phyloP scores from a whole-genome alignment of 2,797 vertebrate species.

The Corythornis leucogaster region DNA sequence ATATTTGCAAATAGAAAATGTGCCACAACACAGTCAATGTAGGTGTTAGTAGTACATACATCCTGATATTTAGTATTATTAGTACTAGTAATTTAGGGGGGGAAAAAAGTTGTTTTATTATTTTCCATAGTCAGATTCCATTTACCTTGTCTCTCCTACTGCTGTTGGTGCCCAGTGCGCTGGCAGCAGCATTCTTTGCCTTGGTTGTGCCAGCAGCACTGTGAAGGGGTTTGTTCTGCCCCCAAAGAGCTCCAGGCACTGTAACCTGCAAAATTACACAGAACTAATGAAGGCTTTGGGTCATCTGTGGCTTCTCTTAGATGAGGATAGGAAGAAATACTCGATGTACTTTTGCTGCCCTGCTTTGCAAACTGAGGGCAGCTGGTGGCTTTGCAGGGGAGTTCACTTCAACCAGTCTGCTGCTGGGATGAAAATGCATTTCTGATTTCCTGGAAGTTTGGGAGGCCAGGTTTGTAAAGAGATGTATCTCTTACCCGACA shows the following conservation, averaged over 20 bases:
- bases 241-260: not conserved
- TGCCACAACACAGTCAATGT: accelerated
- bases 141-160: not conserved
- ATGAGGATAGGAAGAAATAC: not conserved
- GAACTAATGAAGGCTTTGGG: not conserved
- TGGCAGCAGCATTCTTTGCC: not conserved
- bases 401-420: not conserved
- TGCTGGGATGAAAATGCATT: not conserved
- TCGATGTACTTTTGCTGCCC: not conserved
- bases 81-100: not conserved
- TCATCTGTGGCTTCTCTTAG: accelerated
- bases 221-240: not conserved
- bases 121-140: not conserved
- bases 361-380: not conserved
- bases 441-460: not conserved
- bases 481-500: not conserved
- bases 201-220: not conserved
- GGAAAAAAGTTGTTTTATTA: not conserved
- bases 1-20: not conserved
- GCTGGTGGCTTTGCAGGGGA: not conserved
- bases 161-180: not conserved
- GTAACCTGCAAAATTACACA: not conserved
- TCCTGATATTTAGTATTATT: accelerated
- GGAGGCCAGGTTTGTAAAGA: not conserved
- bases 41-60: accelerated